Conservation (phyloP, 2,797 vertebrate genomes). For the Takifugu ocellatus region DNA sequence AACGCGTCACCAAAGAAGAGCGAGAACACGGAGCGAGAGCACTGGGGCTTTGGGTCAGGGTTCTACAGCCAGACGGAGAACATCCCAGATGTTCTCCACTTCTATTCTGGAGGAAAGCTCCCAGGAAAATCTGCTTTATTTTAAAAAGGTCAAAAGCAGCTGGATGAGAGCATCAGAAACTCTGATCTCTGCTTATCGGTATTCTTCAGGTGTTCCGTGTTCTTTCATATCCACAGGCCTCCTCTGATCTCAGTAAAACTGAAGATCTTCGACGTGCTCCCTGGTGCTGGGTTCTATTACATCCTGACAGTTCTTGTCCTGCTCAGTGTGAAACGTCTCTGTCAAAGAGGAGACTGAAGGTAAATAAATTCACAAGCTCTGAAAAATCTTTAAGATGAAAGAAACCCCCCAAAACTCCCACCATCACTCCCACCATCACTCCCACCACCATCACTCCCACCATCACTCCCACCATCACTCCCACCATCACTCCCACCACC, state of each 20-base stretch:
- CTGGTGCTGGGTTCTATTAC: constrained; percentile 14
- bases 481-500: too few species aligned
- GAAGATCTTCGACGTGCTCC: background rate
- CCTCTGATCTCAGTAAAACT: background rate
- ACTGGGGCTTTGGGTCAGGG: constrained; percentile 13
- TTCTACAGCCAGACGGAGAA: constrained; percentile 13
- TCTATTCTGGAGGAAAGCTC: background rate
- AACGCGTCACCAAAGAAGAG: constrained; percentile 15
- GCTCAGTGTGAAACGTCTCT: background rate
- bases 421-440: too few species aligned
- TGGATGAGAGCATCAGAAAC: background rate
- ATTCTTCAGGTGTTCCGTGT: too few species aligned
- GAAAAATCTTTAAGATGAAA: too few species aligned
- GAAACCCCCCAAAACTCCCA: too few species aligned
- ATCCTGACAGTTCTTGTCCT: constrained; percentile 6
- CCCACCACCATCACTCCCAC: too few species aligned
- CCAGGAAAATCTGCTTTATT: constrained; percentile 2
- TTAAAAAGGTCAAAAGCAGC: constrained; percentile 5
- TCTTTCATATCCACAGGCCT: constrained; percentile 11
- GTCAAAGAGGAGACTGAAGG: too few species aligned
- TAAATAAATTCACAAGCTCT: too few species aligned
- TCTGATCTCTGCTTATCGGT: background rate
- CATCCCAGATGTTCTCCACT: constrained; percentile 6
- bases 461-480: too few species aligned
- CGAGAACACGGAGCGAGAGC: background rate